Evolutionary conservation across 2,888 invertebrate species (phyloP), one percentile per base, ranked within the genome.

Genomic region (Pasiphila rectangulata): DNA sequence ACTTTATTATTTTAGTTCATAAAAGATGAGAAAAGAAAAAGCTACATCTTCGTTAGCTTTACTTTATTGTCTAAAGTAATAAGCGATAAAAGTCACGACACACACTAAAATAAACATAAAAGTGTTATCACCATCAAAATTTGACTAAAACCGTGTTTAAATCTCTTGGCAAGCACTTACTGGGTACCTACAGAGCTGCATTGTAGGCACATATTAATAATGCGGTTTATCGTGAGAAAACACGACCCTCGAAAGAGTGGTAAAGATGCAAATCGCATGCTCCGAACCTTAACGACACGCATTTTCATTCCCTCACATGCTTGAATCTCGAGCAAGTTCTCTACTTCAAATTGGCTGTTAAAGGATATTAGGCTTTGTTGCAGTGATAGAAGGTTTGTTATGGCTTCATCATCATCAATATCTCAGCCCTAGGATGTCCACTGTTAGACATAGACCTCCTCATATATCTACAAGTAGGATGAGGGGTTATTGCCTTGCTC

Each of bases 211-310:
- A 46, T 52, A 54, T 51, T 63, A 63, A 59, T 62, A 63, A 63
- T 57, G 59, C 66, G 61, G 54, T 57, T 58, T 65, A 67, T 69
- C 74, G 76, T 79, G 76, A 72, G 76, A 76, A 75, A 67, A 64
- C 61, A 55, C 72, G 67, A 70, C 79, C 78, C 65, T 59, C 68
- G 61, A 67, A 69, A 69, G 72, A 69, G 72, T 72, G 75, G 72
- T 68, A 70, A 68, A 71, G 75, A 83, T 87, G 84, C 82, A 85
- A 87, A 87, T 85, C 76, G 70, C 55, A 61, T 61, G 63, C 56
- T 66, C 69, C 67, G 61, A 75, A 67, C 83, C 83, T 85, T 85
- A 87, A 83, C 82, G 79, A 81, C 82, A 75, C 72, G 69, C 79
- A 75, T 77, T 80, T 72, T 71, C 75, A 74, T 77, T 75, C 78